These are phyloP conservation scores for Lordiphosa fenestrarum DNA, from an alignment of 2,888 invertebrate genomes.

Conservation along the genomic window DNA sequence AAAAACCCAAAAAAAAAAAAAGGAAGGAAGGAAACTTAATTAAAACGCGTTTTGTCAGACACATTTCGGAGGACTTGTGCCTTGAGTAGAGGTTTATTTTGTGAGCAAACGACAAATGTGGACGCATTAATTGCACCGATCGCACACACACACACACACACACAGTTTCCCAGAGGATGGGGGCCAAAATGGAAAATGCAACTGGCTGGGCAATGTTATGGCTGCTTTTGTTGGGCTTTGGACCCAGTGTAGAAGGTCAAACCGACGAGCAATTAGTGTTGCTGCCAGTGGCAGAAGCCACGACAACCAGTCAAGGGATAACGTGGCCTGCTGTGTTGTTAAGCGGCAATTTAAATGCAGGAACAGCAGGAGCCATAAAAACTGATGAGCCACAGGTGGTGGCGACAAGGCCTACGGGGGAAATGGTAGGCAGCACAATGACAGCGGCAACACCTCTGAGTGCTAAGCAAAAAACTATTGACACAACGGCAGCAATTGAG, in stretches of 20 bases:
- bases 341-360: slow-evolving; percentile 26
- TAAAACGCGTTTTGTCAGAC: slow-evolving; percentile 50
- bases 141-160: background rate
- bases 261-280: slow-evolving; percentile 38
- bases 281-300: slow-evolving; percentile 18
- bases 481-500: slow-evolving; percentile 11
- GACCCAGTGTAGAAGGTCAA: background rate
- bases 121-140: slow-evolving; percentile 17
- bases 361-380: slow-evolving; percentile 10
- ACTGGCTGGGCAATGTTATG: background rate
- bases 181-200: background rate
- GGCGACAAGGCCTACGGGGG: background rate
- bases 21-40: slow-evolving; percentile 55
- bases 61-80: slow-evolving; percentile 31
- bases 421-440: background rate
- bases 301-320: slow-evolving; percentile 1
- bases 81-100: slow-evolving; percentile 43
- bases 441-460: slow-evolving; percentile 19
- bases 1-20: too few relatives aligned
- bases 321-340: background rate
- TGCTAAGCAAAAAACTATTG: slow-evolving; percentile 2
- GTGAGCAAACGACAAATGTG: slow-evolving; percentile 33
- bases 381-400: slow-evolving; percentile 7
- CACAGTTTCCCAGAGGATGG: background rate
- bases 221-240: background rate